These are phyloP conservation scores for Byasa hedistus DNA, from an alignment of 2,888 invertebrate genomes.

Conservation along the genomic window DNA sequence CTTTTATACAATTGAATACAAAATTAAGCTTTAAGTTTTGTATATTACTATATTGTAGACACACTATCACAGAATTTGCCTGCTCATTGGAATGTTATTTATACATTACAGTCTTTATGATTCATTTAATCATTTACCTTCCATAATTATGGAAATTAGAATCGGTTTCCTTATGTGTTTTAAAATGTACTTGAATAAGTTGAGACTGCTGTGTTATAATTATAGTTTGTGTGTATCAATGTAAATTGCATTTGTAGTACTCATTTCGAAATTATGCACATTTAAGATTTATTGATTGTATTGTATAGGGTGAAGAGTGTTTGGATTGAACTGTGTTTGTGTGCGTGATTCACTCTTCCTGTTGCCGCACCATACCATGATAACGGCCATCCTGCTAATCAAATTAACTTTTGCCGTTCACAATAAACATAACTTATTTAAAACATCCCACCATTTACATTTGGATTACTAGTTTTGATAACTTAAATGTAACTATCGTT, in stretches of 20 bases:
- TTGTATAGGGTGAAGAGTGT: conserved; percentile 57
- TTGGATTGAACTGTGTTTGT: conserved; percentile 61
- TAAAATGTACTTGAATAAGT: conserved; percentile 22
- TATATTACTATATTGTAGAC: not conserved
- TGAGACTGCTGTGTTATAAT: conserved; percentile 23
- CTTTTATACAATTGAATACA: not conserved
- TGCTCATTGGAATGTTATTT: conserved; percentile 40
- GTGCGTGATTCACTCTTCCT: conserved; percentile 74
- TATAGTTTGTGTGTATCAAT: conserved; percentile 19
- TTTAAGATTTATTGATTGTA: conserved; percentile 40
- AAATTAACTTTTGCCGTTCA: conserved; percentile 58
- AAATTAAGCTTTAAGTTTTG: not conserved
- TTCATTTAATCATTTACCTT: conserved; percentile 38
- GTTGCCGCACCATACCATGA: conserved; percentile 56
- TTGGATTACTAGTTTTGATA: conserved; percentile 52
- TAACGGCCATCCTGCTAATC: conserved; percentile 77
- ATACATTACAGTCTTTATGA: conserved; percentile 37
- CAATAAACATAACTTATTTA: conserved; percentile 55
- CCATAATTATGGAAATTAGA: conserved; percentile 34
- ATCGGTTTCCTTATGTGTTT: conserved; percentile 35
- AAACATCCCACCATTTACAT: conserved; percentile 53
- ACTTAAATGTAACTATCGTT: conserved; percentile 65
- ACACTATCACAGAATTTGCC: conserved; percentile 21
- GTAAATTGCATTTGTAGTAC: conserved; percentile 22
- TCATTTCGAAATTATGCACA: conserved; percentile 23